Evolutionary conservation across 2,113 vertebrate species (phyloP), one percentile per base, ranked within the genome.

Genomic region (Phrynocephalus versicolor): DNA sequence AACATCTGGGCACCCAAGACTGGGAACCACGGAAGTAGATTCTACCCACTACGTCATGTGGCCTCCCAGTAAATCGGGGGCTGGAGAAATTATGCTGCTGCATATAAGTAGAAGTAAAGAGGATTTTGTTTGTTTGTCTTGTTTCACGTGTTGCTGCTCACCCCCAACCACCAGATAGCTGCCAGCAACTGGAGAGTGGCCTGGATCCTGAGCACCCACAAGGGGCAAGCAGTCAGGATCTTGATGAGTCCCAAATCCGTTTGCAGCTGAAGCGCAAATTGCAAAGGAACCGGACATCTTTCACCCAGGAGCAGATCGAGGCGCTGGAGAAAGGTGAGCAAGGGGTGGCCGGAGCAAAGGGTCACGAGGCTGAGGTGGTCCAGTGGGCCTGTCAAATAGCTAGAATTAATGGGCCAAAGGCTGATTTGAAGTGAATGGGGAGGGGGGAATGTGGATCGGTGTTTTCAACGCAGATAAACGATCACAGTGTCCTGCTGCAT

Each of bases 201-300:
- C 92, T 96, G 91, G 96, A 95, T 27, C 92, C 93, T 21, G 95
- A 91, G 51, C 88, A 84, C 58, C 69, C 83, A 1, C 51, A 88
- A 25, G 95, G 90, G 72, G 72, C 75, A 69, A 88, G 90, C 89
- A 95, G 84, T 92, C 97, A 81, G 92, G 95, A 97, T 7, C 93
- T 96, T 3, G 97, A 97, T 62, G 97, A 97, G 91, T 96, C 97
- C 86, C 97, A 97, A 91, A 95, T 97, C 89, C 95, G 97, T 84
- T 94, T 97, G 90, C 97, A 97, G 95, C 96, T 97, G 83, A 97
- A 97, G 94, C 97, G 97, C 90, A 97, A 97, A 91, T 94, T 97
- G 88, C 97, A 97, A 92, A 96, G 97, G 85, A 97, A 97, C 96
- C 89, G 97, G 87, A 97, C 97, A 30, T 97, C 97, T 90, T 97